Percentiles rank a stretch among this genome's conserved stretches.
Conservation (phyloP, 2,888 invertebrate species). For the Cheilosia impressa region DNA sequence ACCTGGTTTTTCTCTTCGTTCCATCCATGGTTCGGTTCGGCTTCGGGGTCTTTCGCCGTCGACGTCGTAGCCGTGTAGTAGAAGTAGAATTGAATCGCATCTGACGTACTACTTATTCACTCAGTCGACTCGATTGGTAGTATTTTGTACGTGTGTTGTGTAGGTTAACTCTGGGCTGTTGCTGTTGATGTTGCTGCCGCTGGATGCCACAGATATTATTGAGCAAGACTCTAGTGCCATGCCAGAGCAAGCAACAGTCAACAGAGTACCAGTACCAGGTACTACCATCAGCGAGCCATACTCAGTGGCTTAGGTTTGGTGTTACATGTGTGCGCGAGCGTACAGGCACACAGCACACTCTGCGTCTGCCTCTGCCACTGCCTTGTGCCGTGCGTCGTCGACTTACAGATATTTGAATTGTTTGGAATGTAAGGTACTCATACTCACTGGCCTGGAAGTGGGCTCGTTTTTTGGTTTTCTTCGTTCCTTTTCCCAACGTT, state of each 20-base stretch:
- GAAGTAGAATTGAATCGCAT: constrained; percentile 65
- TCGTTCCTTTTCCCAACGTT: constrained; percentile 41
- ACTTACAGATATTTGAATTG: constrained; percentile 72
- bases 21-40: constrained; percentile 35
- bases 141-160: constrained; percentile 47
- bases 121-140: constrained; percentile 63
- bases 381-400: constrained; percentile 47
- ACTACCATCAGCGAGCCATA: neutral
- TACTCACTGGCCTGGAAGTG: constrained; percentile 72
- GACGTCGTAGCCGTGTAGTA: constrained; percentile 13
- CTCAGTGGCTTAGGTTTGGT: constrained; percentile 43
- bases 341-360: constrained; percentile 29
- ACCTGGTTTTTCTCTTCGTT: constrained; percentile 74
- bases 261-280: constrained; percentile 39
- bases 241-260: constrained; percentile 42
- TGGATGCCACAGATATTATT: constrained; percentile 69
- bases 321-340: constrained; percentile 66
- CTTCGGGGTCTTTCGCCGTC: constrained; percentile 39
- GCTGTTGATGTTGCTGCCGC: constrained; percentile 22
- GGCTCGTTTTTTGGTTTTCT: constrained; percentile 59
- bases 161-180: constrained; percentile 59
- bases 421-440: constrained; percentile 73
- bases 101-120: constrained; percentile 72
- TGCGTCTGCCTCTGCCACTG: neutral
- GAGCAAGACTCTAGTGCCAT: constrained; percentile 51